Conservation (phyloP, 2,888 invertebrate species). For the Cantharis nigra region DNA sequence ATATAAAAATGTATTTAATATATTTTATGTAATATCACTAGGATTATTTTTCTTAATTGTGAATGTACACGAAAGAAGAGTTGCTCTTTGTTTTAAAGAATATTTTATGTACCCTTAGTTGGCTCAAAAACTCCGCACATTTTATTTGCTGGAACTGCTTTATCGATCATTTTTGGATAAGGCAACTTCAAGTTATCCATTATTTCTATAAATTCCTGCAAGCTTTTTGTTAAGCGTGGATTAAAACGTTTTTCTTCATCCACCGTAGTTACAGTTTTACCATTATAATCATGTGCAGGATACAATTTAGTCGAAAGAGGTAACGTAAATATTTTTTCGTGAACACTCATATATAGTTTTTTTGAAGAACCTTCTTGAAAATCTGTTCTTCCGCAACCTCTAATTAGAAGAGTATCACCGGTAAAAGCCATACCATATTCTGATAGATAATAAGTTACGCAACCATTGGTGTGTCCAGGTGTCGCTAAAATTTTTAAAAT, state of each 20-base stretch:
- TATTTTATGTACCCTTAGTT: background rate
- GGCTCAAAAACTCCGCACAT: background rate
- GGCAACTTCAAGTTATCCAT: slow-evolving; percentile 93
- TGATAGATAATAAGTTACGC: slow-evolving; percentile 81
- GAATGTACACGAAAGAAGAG: no score
- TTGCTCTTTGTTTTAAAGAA: background rate
- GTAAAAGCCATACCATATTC: slow-evolving; percentile 87
- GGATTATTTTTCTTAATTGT: no score
- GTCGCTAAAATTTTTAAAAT: slow-evolving; percentile 73
- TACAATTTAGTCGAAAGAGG: slow-evolving; percentile 84
- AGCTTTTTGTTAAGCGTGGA: slow-evolving; percentile 80
- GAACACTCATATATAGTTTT: slow-evolving; percentile 84
- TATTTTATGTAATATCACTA: no score
- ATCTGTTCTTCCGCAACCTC: slow-evolving; percentile 98
- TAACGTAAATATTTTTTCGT: slow-evolving; percentile 82
- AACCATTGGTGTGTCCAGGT: slow-evolving; percentile 94
- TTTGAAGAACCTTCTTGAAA: slow-evolving; percentile 91
- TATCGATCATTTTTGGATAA: slow-evolving; percentile 95
- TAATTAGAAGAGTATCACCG: slow-evolving; percentile 91
- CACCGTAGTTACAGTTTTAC: slow-evolving; percentile 85
- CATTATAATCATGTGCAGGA: slow-evolving; percentile 97
- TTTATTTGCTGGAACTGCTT: slow-evolving; percentile 39
- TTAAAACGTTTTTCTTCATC: slow-evolving; percentile 89
- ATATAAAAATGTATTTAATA: no score
- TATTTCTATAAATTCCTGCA: slow-evolving; percentile 82